phyloP scores from a whole-genome alignment of 2,888 invertebrate species.

The Iselma pallidipennis region DNA sequence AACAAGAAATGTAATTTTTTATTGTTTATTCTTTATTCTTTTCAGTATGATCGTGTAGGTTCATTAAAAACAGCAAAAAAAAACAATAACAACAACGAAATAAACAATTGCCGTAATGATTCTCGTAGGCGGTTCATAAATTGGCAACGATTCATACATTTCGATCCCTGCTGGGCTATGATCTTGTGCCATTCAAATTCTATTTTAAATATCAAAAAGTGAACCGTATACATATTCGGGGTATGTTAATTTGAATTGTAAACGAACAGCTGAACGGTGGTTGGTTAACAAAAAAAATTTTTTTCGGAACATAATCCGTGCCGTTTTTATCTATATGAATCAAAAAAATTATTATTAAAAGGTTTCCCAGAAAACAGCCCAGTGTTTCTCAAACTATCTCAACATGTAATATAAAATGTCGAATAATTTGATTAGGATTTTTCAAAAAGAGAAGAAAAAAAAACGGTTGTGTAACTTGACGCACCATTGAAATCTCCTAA shows the following conservation, averaged over 20 bases:
- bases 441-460: neutral
- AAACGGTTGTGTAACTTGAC: slow-evolving; percentile 11
- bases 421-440: slow-evolving; percentile 2
- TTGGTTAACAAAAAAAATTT: neutral
- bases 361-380: neutral
- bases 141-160: neutral
- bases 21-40: neutral
- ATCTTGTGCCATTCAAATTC: neutral
- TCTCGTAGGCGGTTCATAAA: neutral
- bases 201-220: neutral
- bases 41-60: no score
- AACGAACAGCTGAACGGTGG: slow-evolving; percentile 1
- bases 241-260: slow-evolving; percentile 4
- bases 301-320: neutral
- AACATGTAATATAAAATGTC: slow-evolving; percentile 1
- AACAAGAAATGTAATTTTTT: no score
- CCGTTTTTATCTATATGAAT: slow-evolving; percentile 1
- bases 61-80: no score
- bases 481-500: slow-evolving; percentile 21
- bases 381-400: neutral
- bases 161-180: neutral
- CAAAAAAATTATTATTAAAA: neutral
- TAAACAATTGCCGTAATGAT: neutral
- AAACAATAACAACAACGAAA: no score
- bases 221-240: neutral